Conservation (phyloP, 2,888 invertebrate species). For the Acanthopleura granulata region DNA sequence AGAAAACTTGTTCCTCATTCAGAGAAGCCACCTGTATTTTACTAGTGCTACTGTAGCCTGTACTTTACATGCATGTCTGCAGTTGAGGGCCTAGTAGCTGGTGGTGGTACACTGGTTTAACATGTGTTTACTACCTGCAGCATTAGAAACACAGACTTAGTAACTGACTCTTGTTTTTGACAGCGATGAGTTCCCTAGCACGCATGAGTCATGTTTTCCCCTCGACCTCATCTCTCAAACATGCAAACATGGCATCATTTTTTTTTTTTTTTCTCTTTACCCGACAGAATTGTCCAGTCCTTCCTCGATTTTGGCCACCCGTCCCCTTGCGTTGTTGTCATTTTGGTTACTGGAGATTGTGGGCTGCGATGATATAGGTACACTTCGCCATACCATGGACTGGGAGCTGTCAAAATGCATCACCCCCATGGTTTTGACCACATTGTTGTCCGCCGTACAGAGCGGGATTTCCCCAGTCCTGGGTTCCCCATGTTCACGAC, state of each 20-base stretch:
- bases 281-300: constrained; percentile 12
- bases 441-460: not conserved
- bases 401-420: not conserved
- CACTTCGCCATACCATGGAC: not conserved
- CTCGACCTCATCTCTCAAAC: no score
- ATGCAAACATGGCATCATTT: constrained; percentile 6
- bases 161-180: no score
- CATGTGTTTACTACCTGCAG: no score
- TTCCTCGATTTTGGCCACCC: constrained; percentile 17
- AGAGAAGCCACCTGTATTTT: no score
- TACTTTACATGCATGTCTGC: no score
- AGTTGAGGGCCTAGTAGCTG: no score
- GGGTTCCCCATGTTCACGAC: not conserved
- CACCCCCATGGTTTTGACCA: not conserved
- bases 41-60: no score
- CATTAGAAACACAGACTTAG: no score
- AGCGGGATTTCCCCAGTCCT: not conserved
- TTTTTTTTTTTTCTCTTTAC: not conserved
- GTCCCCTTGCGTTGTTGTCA: constrained; percentile 2
- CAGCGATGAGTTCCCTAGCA: no score
- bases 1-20: no score
- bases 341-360: not conserved
- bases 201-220: no score
- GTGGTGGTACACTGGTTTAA: no score
- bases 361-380: not conserved